A percentile compares a stretch with the other conserved stretches of the same genome.
Evolutionary conservation across 2,888 invertebrate species (phyloP).

Genomic region (Adineta ricciae): DNA sequence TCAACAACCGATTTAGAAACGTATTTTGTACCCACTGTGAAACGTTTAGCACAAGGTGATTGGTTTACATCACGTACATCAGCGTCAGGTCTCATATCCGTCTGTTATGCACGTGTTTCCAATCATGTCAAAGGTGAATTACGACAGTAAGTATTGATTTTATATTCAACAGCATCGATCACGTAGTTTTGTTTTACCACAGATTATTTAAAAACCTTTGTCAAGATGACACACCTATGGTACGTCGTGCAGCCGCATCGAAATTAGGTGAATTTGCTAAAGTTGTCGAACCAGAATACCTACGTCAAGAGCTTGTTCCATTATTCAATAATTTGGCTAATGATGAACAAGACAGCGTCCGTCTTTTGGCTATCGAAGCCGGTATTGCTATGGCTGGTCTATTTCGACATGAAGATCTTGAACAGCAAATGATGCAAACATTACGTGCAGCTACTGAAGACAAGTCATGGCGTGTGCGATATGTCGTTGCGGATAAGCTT

Average conservation of each 20-base stretch:
- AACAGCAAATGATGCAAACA: constrained; percentile 86
- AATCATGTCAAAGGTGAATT: constrained; percentile 57
- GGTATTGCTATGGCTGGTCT: constrained; percentile 85
- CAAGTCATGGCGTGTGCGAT: constrained; percentile 59
- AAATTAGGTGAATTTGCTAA: constrained; percentile 95
- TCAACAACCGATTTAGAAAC: constrained; percentile 81
- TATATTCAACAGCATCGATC: too few species aligned
- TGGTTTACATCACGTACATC: constrained; percentile 91
- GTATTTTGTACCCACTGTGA: constrained; percentile 87
- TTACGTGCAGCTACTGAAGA: constrained; percentile 76
- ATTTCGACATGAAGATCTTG: constrained; percentile 70
- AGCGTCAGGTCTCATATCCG: constrained; percentile 81
- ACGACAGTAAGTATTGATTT: constrained; percentile 46
- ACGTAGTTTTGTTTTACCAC: neutral
- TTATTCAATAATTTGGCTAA: constrained; percentile 89
- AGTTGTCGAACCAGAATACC: constrained; percentile 84
- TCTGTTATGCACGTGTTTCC: constrained; percentile 61
- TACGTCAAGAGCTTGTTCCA: constrained; percentile 89
- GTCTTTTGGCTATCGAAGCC: constrained; percentile 88
- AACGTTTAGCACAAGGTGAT: constrained; percentile 67
- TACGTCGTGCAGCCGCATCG: constrained; percentile 87
- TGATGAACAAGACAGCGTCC: constrained; percentile 94
- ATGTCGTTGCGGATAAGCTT: constrained; percentile 59
- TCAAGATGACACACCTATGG: constrained; percentile 99
- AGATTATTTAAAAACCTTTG: constrained; percentile 72